phyloP scores from a whole-genome alignment of 2,113 vertebrate species.

The Struthio camelus region DNA sequence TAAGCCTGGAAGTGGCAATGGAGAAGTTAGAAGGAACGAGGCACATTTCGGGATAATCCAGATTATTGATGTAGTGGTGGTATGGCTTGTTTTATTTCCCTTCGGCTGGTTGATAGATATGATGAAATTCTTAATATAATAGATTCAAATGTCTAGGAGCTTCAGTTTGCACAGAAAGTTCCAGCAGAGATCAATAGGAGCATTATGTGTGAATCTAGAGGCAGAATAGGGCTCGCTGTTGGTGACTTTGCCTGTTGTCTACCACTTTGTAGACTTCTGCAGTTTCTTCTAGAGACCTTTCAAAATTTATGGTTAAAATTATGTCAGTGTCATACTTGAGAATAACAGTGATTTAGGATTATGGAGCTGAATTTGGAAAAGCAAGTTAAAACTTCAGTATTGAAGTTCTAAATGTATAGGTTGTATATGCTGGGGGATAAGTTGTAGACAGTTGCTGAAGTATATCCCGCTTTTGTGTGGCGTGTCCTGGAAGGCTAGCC shows the following conservation, averaged over 20 bases:
- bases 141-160: neutral
- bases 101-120: neutral
- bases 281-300: neutral
- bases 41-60: neutral
- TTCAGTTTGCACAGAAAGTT: neutral
- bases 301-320: neutral
- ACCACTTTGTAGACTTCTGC: neutral
- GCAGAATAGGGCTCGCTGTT: neutral
- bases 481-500: slow-evolving; percentile 55
- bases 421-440: neutral
- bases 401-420: neutral
- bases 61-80: neutral
- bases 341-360: neutral
- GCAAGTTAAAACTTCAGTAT: slow-evolving; percentile 3
- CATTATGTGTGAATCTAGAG: neutral
- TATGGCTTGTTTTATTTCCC: neutral
- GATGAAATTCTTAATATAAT: neutral
- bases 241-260: neutral
- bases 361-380: slow-evolving; percentile 17
- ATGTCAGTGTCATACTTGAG: fast-evolving
- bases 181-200: neutral
- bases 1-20: fast-evolving
- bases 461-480: slow-evolving; percentile 25
- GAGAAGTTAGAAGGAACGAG: neutral
- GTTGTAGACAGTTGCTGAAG: neutral